Conservation (phyloP, 2,888 invertebrate genomes). For the Caenorhabditis sinica region DNA sequence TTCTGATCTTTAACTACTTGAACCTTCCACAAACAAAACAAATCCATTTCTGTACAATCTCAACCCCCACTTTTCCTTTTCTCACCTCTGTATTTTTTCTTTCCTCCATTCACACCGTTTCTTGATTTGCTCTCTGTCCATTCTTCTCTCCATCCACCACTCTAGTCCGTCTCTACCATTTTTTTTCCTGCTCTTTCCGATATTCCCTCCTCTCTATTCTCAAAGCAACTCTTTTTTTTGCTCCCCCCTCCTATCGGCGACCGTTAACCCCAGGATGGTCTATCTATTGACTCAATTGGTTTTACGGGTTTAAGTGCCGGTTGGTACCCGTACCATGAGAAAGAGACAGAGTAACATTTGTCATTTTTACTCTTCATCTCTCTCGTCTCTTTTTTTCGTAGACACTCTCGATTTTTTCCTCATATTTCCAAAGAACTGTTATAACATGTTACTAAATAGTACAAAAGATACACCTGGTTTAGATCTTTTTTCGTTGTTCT, state of each 20-base stretch:
- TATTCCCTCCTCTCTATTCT: not conserved
- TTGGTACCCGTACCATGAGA: conserved; percentile 49
- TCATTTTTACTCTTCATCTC: conserved; percentile 2
- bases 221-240: conserved; percentile 9
- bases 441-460: not conserved
- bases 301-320: conserved; percentile 35
- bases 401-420: conserved; percentile 1
- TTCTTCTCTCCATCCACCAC: not conserved
- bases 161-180: conserved; percentile 17
- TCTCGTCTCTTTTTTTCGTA: conserved; percentile 3
- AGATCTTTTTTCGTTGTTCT: no score
- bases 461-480: not conserved
- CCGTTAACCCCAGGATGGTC: conserved; percentile 33
- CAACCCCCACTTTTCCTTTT: not conserved
- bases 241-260: not conserved
- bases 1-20: no score
- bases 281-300: conserved; percentile 45
- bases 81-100: not conserved
- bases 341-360: conserved; percentile 14
- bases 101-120: not conserved
- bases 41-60: not conserved
- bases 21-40: no score
- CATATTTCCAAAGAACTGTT: not conserved
- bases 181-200: not conserved
- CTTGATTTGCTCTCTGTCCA: conserved; percentile 1